A percentile compares a stretch with the other conserved stretches of the same genome.
Evolutionary conservation across 1,140 invertebrate species (phyloP).

Genomic region (Tetragnatha versicolor): DNA sequence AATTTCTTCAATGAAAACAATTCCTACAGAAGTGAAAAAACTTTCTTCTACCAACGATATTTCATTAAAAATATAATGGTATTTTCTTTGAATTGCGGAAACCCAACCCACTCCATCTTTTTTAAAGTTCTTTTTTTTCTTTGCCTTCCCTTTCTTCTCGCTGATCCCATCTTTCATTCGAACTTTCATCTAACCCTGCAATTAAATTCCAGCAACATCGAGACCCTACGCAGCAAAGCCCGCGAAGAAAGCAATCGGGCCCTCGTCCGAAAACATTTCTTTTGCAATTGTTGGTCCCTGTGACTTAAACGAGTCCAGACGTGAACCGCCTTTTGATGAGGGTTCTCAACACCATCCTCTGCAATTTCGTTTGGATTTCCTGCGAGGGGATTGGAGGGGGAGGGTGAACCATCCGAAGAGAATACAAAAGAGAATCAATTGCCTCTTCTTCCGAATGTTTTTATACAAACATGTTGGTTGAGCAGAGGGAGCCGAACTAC

Average conservation of each 20-base stretch:
- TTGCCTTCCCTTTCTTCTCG: no score
- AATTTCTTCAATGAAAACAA: no score
- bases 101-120: no score
- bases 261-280: slow-evolving; percentile 21
- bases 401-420: background rate
- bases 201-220: background rate
- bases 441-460: slow-evolving; percentile 1
- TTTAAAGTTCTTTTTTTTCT: no score
- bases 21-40: no score
- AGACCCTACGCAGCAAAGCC: background rate
- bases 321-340: slow-evolving; percentile 21
- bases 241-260: background rate
- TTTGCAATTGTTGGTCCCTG: background rate
- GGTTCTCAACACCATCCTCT: background rate
- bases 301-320: slow-evolving; percentile 28
- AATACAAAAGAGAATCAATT: slow-evolving; percentile 40
- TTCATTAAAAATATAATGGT: no score
- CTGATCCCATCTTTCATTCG: background rate
- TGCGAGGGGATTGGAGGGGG: background rate
- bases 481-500: no score
- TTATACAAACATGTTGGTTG: slow-evolving; percentile 22
- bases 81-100: no score
- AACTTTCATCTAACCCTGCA: background rate
- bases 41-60: no score
- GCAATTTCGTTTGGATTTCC: background rate